phyloP scores from a whole-genome alignment of 92 coral and sea anemone genomes.

The Desmophyllum pertusum region DNA sequence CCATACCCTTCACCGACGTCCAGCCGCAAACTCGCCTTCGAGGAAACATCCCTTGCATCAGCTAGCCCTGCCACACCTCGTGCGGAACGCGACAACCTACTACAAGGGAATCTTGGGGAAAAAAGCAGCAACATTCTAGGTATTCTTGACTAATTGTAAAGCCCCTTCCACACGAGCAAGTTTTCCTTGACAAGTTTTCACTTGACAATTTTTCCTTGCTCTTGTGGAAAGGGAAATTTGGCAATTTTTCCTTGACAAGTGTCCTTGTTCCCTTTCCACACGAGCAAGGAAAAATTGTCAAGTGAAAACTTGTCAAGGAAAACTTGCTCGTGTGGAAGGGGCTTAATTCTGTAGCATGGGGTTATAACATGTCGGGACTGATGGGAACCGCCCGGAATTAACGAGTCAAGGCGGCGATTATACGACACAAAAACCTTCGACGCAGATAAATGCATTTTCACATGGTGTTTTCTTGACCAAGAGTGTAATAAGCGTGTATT shows the following conservation, averaged over 20 bases:
- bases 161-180: too few species aligned
- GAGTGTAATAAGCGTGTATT: neutral
- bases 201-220: too few species aligned
- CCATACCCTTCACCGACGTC: conserved; percentile 14
- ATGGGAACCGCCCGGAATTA: neutral
- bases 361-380: neutral
- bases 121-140: neutral
- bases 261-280: too few species aligned
- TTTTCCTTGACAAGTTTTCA: too few species aligned
- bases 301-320: too few species aligned
- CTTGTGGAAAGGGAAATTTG: too few species aligned
- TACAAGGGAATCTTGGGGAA: neutral
- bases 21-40: neutral
- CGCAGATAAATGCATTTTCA: neutral
- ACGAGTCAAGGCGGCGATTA: too few species aligned
- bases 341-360: too few species aligned
- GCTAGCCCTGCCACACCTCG: neutral
- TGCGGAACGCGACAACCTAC: neutral
- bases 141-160: neutral
- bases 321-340: too few species aligned
- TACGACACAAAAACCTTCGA: too few species aligned
- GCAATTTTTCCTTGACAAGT: too few species aligned
- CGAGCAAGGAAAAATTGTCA: too few species aligned
- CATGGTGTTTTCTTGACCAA: neutral
- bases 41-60: conserved; percentile 3